phyloP scores from a whole-genome alignment of 2,797 vertebrate genomes.

The Poeciliopsis turneri region DNA sequence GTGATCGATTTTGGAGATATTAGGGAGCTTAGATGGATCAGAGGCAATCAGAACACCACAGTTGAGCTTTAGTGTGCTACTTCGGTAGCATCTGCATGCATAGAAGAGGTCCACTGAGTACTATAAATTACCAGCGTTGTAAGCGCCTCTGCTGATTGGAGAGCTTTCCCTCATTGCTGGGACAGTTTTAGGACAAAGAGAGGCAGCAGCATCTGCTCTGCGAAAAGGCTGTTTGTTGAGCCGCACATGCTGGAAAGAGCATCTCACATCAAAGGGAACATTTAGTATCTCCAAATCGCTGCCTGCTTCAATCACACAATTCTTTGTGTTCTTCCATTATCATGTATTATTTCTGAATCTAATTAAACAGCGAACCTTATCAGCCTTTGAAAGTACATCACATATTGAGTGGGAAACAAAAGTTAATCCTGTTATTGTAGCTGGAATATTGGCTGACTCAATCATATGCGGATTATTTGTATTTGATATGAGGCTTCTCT shows the following conservation, averaged over 20 bases:
- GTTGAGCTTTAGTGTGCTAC: slow-evolving; percentile 17
- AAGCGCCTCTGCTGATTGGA: slow-evolving; percentile 26
- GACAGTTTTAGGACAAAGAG: slow-evolving; percentile 33
- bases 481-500: slow-evolving; percentile 54
- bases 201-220: slow-evolving; percentile 39
- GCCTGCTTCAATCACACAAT: slow-evolving; percentile 51
- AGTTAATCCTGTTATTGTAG: slow-evolving; percentile 70
- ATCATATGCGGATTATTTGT: slow-evolving; percentile 57
- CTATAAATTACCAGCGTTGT: slow-evolving; percentile 46
- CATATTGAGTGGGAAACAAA: slow-evolving; percentile 62
- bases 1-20: slow-evolving; percentile 18
- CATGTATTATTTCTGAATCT: slow-evolving; percentile 51
- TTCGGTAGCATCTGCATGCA: slow-evolving; percentile 19
- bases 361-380: slow-evolving; percentile 67
- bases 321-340: slow-evolving; percentile 49
- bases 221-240: slow-evolving; percentile 23
- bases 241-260: slow-evolving; percentile 42
- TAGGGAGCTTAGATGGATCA: slow-evolving; percentile 34
- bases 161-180: slow-evolving; percentile 34
- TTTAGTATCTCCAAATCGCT: slow-evolving; percentile 47
- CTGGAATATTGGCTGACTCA: slow-evolving; percentile 60
- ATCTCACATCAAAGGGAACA: slow-evolving; percentile 54
- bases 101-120: slow-evolving; percentile 38
- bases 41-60: slow-evolving; percentile 18
- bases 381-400: slow-evolving; percentile 58